Evolutionary conservation across 2,888 invertebrate species (phyloP).

Genomic region (Cephonodes hylas): DNA sequence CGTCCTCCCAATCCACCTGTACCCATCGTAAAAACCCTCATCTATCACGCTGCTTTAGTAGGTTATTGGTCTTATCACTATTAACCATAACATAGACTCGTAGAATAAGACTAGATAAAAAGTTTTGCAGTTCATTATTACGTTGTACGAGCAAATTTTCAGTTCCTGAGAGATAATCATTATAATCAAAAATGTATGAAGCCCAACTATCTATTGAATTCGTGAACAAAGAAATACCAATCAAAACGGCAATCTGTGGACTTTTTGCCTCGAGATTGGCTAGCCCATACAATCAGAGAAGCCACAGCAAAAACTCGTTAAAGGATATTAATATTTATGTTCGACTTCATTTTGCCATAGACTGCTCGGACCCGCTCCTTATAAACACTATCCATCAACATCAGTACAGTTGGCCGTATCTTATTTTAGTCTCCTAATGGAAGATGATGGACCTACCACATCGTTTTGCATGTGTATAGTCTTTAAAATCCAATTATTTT

Average conservation of each 20-base stretch:
- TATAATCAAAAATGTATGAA: too few species aligned
- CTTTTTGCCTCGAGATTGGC: background rate
- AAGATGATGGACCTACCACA: background rate
- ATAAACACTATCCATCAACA: conserved; percentile 7
- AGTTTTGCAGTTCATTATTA: too few species aligned
- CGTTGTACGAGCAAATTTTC: too few species aligned
- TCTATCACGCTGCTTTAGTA: too few species aligned
- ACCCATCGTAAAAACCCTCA: too few species aligned
- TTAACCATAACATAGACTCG: too few species aligned
- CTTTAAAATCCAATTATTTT: background rate
- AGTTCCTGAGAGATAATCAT: too few species aligned
- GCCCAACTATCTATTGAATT: background rate
- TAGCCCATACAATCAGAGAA: background rate
- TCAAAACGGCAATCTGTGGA: background rate
- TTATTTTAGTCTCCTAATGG: background rate
- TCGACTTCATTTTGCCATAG: background rate
- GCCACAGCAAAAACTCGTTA: conserved; percentile 7
- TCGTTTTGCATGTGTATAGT: background rate
- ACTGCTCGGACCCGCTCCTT: background rate
- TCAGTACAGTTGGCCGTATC: background rate
- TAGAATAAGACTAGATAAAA: too few species aligned
- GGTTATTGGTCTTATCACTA: too few species aligned
- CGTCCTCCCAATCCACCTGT: too few species aligned
- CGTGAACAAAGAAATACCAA: background rate
- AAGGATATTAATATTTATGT: conserved; percentile 7